Percentiles rank a stretch among this genome's conserved stretches.
These are phyloP conservation scores for Hypocryptadius cinnamomeus DNA, from an alignment of 2,113 vertebrate genomes.

Conservation along the genomic window DNA sequence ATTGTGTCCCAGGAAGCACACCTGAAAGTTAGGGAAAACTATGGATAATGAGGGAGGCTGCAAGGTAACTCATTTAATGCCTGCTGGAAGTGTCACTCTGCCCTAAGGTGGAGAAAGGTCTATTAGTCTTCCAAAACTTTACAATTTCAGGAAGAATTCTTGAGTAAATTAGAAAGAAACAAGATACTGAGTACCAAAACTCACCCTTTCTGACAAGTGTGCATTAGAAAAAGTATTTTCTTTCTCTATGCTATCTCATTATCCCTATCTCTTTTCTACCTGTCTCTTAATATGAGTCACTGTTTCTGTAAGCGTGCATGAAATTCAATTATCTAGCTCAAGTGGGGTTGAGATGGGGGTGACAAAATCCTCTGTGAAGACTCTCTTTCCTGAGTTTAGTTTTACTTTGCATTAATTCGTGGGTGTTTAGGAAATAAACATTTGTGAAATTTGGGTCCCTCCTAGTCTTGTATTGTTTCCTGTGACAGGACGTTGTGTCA, in stretches of 20 bases:
- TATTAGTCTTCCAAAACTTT: background rate
- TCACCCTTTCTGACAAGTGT: background rate
- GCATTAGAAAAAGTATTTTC: background rate
- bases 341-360: background rate
- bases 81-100: background rate
- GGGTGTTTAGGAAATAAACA: slow-evolving; percentile 20
- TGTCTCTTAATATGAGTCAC: background rate
- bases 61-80: background rate
- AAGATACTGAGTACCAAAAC: background rate
- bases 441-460: slow-evolving; percentile 31
- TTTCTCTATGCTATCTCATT: background rate
- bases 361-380: background rate
- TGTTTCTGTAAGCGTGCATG: background rate
- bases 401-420: background rate
- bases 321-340: background rate
- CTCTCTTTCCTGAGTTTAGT: background rate
- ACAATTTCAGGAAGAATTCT: background rate
- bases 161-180: background rate
- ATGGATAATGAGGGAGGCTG: background rate
- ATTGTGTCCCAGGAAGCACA: background rate
- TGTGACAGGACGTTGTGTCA: slow-evolving; percentile 52
- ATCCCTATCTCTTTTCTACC: background rate
- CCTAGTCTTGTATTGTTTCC: slow-evolving; percentile 58
- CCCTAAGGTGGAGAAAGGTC: background rate
- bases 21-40: background rate